Conservation (phyloP, 1,140 invertebrate species). For the Bradynema listronoti region DNA sequence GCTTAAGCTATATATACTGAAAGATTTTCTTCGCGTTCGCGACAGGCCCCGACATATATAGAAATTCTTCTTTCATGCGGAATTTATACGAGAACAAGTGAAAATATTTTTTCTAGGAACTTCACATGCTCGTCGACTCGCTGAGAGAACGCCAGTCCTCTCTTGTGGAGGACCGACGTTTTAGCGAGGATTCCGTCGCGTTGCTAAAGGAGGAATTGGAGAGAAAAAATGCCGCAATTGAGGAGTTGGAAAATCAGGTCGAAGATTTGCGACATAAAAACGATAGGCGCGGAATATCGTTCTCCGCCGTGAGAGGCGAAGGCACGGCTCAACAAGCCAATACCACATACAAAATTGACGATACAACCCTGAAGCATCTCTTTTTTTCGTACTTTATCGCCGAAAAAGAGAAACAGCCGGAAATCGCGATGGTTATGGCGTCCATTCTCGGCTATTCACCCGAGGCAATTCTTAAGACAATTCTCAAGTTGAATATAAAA, state of each 20-base stretch:
- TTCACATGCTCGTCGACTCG: too few relatives aligned
- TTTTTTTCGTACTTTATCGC: slow-evolving; percentile 29
- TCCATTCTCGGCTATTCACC: slow-evolving; percentile 24
- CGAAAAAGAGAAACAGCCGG: slow-evolving; percentile 29
- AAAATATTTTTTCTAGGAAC: too few relatives aligned
- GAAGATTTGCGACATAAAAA: slow-evolving; percentile 21
- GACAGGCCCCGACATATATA: too few relatives aligned
- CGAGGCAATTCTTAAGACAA: slow-evolving; percentile 8
- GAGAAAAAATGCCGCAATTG: slow-evolving; percentile 20
- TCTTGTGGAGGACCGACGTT: slow-evolving; percentile 18
- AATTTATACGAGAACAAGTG: too few relatives aligned
- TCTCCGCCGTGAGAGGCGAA: not conserved
- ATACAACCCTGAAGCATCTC: slow-evolving; percentile 26
- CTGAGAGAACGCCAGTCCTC: slow-evolving; percentile 8
- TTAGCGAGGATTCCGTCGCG: slow-evolving; percentile 12
- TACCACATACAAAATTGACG: slow-evolving; percentile 24
- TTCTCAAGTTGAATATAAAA: slow-evolving; percentile 8
- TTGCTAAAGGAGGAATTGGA: slow-evolving; percentile 17
- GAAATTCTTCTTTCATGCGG: too few relatives aligned
- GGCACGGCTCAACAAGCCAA: not conserved
- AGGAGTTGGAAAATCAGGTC: slow-evolving; percentile 30
- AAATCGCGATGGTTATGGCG: slow-evolving; percentile 32
- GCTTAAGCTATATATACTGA: too few relatives aligned
- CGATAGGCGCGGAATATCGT: not conserved
- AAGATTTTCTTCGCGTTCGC: too few relatives aligned